Conservation (phyloP, 2,797 vertebrate species). For the Dermochelys coriacea region DNA sequence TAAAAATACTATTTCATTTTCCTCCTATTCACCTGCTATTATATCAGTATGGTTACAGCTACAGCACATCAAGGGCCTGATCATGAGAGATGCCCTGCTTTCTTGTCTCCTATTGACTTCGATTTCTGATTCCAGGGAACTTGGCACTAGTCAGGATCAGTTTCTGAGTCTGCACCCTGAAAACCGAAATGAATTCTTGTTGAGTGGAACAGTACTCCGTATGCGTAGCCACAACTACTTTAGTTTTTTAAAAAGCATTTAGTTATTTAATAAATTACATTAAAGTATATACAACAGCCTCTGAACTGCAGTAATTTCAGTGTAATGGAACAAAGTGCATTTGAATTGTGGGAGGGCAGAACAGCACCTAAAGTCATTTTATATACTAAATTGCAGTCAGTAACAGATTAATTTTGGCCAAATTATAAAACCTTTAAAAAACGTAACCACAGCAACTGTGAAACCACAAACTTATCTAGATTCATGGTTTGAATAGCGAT, state of each 20-base stretch:
- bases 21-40: background rate
- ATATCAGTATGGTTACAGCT: background rate
- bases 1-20: background rate
- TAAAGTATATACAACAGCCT: background rate
- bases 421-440: background rate
- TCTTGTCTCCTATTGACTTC: background rate
- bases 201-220: background rate
- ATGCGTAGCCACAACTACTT: background rate
- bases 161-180: background rate
- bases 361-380: background rate
- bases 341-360: background rate
- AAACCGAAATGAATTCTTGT: background rate
- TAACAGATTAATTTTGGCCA: background rate
- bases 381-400: background rate
- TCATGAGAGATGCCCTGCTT: background rate
- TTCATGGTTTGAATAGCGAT: background rate
- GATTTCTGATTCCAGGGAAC: background rate
- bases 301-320: background rate
- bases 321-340: background rate
- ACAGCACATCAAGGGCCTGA: accelerated
- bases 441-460: background rate
- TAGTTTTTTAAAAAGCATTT: background rate
- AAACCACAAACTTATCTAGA: background rate
- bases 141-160: background rate
- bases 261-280: background rate